Base-by-base conservation (phyloP, 2,797 vertebrate genomes). In the Staurois parvus region DNA sequence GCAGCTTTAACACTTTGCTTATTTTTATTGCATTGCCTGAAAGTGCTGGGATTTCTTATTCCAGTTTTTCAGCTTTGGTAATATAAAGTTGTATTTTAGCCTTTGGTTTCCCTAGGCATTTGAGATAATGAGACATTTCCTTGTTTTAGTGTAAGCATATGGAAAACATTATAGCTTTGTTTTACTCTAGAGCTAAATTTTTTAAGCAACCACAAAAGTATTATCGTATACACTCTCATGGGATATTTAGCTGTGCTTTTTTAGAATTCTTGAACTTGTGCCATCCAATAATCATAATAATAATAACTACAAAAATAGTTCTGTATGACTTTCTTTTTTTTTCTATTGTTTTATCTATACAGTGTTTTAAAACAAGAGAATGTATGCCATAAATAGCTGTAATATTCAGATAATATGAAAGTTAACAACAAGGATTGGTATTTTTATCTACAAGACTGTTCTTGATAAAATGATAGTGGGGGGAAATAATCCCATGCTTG, bases 71-170 rank as follows among this genome's bases (percentile, higher is more conserved):
- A 34, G 29, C 29, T 30, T 30, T 59, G 29, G 17, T 56, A 24
- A 34, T 30, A 59, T 56, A 34, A 32, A 32, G 74, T 40, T 1
- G 19, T 56, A 76, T 59, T 76, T 76, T 32, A 24, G 34, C 34
- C 19, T 62, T 76, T 17, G 52, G 42, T 76, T 28, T 59, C 74
- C 48, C 48, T 32, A 76, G 48, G 30, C 52, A 76, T 56, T 59
- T 74, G 42, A 6, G n/a, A 48, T 74, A 74, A 74, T 74, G 24
- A 73, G 40, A 73, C 24, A 42, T 59, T 59, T 59, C 48, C 30
- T 9, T 24, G 24, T 32, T 76, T 34, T 59, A 28, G 29, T 76
- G 30, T 32, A n/a, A 77, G 24, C 76, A 76, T 56, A 48, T 56
- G 73, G 73, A 56, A 24, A 76, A 24, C 28, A 76, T 76, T 76